Evolutionary conservation across 64 coral and sea anemone genomes (phyloP).

Genomic region (Dendrophyllia cribrosa): DNA sequence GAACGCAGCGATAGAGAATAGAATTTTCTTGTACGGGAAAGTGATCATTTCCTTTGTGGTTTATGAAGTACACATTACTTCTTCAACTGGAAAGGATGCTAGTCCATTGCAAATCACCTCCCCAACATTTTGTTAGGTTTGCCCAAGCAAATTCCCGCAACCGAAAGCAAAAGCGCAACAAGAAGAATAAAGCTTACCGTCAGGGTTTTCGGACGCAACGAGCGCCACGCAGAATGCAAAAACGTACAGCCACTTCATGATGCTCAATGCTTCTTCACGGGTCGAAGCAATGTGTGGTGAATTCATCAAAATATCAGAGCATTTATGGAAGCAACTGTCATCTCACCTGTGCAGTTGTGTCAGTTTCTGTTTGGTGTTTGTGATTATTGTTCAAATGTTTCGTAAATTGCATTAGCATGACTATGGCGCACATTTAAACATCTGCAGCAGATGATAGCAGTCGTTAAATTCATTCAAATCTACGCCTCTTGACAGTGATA

Average conservation of each 20-base stretch:
- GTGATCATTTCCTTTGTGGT: no score
- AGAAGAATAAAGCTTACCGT: not conserved
- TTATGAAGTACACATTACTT: no score
- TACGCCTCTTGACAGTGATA: no score
- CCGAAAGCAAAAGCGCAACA: not conserved
- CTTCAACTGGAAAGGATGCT: no score
- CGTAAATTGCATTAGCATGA: not conserved
- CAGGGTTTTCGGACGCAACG: slow-evolving; percentile 7
- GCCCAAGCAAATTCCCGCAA: not conserved
- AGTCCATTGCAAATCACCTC: no score
- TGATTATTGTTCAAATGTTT: not conserved
- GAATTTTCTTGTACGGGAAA: no score
- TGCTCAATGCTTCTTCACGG: not conserved
- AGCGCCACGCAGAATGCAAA: slow-evolving; percentile 4
- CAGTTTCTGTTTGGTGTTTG: not conserved
- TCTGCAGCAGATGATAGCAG: not conserved
- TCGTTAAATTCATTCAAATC: not conserved
- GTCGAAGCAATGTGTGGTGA: not conserved
- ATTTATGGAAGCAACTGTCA: not conserved
- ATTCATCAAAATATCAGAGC: no score
- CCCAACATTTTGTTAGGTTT: no score
- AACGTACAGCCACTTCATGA: slow-evolving; percentile 25
- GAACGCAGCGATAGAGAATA: no score
- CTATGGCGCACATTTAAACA: not conserved
- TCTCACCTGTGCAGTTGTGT: slow-evolving; percentile 1